These are phyloP conservation scores for Folsomia candida DNA, from an alignment of 2,888 invertebrate species.

Conservation along the genomic window DNA sequence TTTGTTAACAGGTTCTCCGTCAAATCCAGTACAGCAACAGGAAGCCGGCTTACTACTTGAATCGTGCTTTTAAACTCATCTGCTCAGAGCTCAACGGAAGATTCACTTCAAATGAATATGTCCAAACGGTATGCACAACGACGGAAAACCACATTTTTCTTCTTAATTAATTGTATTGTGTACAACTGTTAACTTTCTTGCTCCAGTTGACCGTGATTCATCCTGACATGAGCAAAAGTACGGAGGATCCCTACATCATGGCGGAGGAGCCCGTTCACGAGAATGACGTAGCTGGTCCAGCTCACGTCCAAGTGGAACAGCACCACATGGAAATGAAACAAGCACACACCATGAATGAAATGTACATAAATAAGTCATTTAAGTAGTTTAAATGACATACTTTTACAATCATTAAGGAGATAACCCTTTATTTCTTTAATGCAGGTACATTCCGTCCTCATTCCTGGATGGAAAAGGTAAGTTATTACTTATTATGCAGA, in stretches of 20 bases:
- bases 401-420: too few species aligned
- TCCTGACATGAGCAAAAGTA: slow-evolving; percentile 63
- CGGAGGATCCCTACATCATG: slow-evolving; percentile 46
- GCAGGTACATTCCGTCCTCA: too few species aligned
- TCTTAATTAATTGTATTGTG: slow-evolving; percentile 6
- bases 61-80: slow-evolving; percentile 90
- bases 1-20: slow-evolving; percentile 64
- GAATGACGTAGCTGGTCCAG: slow-evolving; percentile 52
- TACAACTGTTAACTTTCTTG: slow-evolving; percentile 5
- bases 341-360: slow-evolving; percentile 55
- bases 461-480: too few species aligned
- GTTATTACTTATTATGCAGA: too few species aligned
- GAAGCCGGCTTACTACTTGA: slow-evolving; percentile 92
- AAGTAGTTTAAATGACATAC: too few species aligned
- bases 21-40: slow-evolving; percentile 91
- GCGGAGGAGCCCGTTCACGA: slow-evolving; percentile 48
- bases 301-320: slow-evolving; percentile 64
- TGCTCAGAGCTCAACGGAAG: slow-evolving; percentile 92
- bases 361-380: too few species aligned
- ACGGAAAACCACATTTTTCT: slow-evolving; percentile 28
- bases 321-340: slow-evolving; percentile 66
- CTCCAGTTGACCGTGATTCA: slow-evolving; percentile 77
- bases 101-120: slow-evolving; percentile 92
- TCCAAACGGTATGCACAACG: slow-evolving; percentile 78
- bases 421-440: too few species aligned